Conservation (phyloP, 2,797 vertebrate species). For the Malurus leucopterus region DNA sequence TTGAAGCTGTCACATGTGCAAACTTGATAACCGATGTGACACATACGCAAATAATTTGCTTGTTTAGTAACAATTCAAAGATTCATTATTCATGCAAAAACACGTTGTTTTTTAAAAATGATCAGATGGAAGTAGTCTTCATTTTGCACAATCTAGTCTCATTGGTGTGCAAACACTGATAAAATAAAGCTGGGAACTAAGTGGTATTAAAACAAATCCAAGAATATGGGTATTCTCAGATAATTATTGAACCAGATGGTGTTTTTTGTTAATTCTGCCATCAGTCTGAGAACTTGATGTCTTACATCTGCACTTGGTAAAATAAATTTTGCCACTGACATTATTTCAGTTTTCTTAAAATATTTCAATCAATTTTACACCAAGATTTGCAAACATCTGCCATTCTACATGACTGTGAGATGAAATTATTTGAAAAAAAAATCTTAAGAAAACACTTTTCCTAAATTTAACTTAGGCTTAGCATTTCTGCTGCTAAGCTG, state of each 20-base stretch:
- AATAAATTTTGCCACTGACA: slow-evolving; percentile 82
- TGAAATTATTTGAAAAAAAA: slow-evolving; percentile 69
- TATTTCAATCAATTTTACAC: slow-evolving; percentile 81
- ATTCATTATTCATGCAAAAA: slow-evolving; percentile 80
- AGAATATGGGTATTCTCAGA: slow-evolving; percentile 80
- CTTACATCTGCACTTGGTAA: slow-evolving; percentile 84
- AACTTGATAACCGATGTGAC: slow-evolving; percentile 83
- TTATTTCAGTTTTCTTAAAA: slow-evolving; percentile 83
- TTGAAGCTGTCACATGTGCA: slow-evolving; percentile 81
- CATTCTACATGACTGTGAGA: slow-evolving; percentile 61
- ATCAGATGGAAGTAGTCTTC: slow-evolving; percentile 78
- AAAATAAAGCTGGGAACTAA: slow-evolving; percentile 78
- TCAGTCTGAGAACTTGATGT: slow-evolving; percentile 83
- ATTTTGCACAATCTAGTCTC: slow-evolving; percentile 74
- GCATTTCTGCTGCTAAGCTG: slow-evolving; percentile 41
- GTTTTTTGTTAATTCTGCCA: slow-evolving; percentile 88
- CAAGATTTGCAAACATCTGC: slow-evolving; percentile 82
- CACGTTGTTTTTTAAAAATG: slow-evolving; percentile 68
- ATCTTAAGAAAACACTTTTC: slow-evolving; percentile 63
- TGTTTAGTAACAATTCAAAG: slow-evolving; percentile 84
- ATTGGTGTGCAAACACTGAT: slow-evolving; percentile 77
- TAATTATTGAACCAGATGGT: slow-evolving; percentile 90
- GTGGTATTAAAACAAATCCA: slow-evolving; percentile 77
- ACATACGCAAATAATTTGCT: slow-evolving; percentile 82
- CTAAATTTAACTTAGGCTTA: slow-evolving; percentile 53